Evolutionary conservation across 2,888 invertebrate species (phyloP), one percentile per base, ranked within the genome.

Genomic region (Thymelicus lineola): DNA sequence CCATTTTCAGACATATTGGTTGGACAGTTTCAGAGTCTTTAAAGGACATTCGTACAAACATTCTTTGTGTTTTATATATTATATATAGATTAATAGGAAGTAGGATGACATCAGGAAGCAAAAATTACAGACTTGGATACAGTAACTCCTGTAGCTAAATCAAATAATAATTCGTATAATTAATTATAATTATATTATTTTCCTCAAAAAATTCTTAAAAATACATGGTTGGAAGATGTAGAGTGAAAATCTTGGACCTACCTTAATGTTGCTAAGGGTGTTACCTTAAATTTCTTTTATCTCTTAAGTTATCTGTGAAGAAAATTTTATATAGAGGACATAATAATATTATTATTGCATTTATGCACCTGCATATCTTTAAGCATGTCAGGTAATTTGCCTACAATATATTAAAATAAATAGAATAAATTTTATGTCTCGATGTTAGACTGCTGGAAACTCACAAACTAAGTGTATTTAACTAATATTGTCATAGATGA

Each of bases 361-460:
- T 53, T 53, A 53, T 53, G 20, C 28, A 20, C 20, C 53, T 20
- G 53, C 53, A 20, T 53, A 53, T 53, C 53, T 20, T 12, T 53
- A 28, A 28, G 53, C 53, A 53, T 53, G 17, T 36, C 36, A 15
- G 60, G 17, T 28, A 3, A 12, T 36, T 38, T 57, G 53, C 1
- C 12, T 62, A 58, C 42, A 14, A 42, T 59, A 28, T 28, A 28
- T 28, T 28, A 10, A 42, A 55, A 42, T 38, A 42, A 38, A 42
- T 58, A 66, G 36, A 45, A 28, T n/a, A 42, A 20, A 17, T 38
- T 55, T 59, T 50, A 42, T 28, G 28, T 53, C 17, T 65, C 9
- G 15, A 42, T 61, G 38, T 61, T 68, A 57, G 38, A 50, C 55
- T 35, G 55, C 14, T 28, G 35, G 14, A 55, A 55, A 35, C 55